A percentile compares a stretch with the other conserved stretches of the same genome.
These are phyloP conservation scores for Tachina lurida DNA, from an alignment of 2,888 invertebrate genomes.

Conservation along the genomic window DNA sequence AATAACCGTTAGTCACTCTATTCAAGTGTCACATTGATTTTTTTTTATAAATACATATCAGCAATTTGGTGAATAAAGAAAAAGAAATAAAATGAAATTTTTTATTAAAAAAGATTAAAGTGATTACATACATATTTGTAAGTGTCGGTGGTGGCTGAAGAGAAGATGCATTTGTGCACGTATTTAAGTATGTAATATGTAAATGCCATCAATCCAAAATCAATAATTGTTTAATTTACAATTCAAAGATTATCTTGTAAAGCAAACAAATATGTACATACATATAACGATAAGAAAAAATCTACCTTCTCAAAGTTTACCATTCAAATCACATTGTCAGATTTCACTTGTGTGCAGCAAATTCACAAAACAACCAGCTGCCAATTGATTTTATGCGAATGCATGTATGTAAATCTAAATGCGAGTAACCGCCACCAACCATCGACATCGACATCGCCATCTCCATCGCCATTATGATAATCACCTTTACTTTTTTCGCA, in stretches of 20 bases:
- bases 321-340: constrained; percentile 22
- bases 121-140: constrained; percentile 12
- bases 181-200: constrained; percentile 14
- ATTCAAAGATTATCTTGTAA: constrained; percentile 51
- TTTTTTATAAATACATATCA: background rate
- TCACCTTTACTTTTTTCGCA: constrained; percentile 5
- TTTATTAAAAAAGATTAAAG: background rate
- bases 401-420: constrained; percentile 20
- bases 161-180: background rate
- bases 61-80: background rate
- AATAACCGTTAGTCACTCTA: constrained; percentile 56
- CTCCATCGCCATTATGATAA: background rate
- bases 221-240: constrained; percentile 64
- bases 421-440: constrained; percentile 38
- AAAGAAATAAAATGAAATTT: background rate
- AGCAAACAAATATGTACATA: constrained; percentile 6
- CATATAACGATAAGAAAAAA: background rate
- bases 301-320: constrained; percentile 3
- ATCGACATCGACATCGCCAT: background rate
- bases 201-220: constrained; percentile 36
- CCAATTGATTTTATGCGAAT: constrained; percentile 55
- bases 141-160: background rate
- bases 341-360: constrained; percentile 55
- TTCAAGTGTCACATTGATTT: constrained; percentile 45
- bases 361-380: constrained; percentile 38